phyloP scores from a whole-genome alignment of 2,888 invertebrate species.

The Polietes domitor region DNA sequence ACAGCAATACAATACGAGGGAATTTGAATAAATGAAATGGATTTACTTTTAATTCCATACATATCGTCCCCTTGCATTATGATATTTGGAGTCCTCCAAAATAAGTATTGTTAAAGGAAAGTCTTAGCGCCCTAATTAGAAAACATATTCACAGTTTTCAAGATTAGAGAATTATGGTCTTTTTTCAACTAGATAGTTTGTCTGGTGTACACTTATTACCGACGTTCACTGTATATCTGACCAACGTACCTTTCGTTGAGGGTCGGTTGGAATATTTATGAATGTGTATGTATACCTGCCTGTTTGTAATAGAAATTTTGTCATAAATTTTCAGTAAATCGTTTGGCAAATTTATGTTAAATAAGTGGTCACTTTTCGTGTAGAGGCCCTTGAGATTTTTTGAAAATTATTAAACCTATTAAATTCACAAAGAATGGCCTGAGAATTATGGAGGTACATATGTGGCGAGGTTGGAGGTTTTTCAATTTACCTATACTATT shows the following conservation, averaged over 20 bases:
- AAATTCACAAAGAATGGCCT: background rate
- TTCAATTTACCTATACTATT: no score
- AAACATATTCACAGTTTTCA: no score
- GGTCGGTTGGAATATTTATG: background rate
- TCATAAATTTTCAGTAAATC: conserved; percentile 11
- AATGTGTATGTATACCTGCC: background rate
- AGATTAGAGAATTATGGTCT: no score
- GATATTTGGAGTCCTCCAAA: no score
- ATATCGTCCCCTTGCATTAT: no score
- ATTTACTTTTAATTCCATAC: no score
- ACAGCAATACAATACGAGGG: no score
- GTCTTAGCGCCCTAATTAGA: no score
- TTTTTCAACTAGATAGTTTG: no score
- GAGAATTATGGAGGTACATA: background rate
- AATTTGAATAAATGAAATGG: no score
- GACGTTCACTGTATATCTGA: background rate
- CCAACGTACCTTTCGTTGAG: background rate
- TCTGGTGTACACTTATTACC: background rate
- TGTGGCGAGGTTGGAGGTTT: background rate
- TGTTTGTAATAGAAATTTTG: conserved; percentile 18
- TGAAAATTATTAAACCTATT: background rate
- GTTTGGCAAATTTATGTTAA: conserved; percentile 22
- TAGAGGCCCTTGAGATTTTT: background rate
- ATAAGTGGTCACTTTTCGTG: conserved; percentile 11
- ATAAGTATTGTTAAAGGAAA: no score